phyloP scores from a whole-genome alignment of 2,797 vertebrate genomes.

The Psittacula echo region DNA sequence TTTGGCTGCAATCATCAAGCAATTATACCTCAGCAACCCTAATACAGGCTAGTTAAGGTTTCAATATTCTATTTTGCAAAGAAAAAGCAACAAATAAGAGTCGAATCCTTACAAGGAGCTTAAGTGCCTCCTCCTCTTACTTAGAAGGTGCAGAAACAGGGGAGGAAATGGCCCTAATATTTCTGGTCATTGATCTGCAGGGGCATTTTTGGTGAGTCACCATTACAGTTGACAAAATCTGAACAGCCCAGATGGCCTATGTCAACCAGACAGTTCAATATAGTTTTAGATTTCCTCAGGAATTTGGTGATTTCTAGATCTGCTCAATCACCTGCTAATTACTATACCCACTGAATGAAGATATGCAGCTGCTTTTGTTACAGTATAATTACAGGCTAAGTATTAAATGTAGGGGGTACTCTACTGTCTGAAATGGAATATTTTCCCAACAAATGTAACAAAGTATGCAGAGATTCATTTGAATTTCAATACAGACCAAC shows the following conservation, averaged over 20 bases:
- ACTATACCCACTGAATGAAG: not conserved
- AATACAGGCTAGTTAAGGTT: not conserved
- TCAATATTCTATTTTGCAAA: not conserved
- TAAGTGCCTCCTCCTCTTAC: accelerated
- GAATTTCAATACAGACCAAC: not conserved
- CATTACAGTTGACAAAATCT: not conserved
- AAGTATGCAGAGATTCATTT: not conserved
- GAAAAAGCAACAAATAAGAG: not conserved
- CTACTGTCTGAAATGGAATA: slow-evolving; percentile 25
- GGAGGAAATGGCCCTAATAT: not conserved
- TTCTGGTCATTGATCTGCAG: not conserved
- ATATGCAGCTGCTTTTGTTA: slow-evolving; percentile 15
- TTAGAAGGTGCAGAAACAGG: not conserved
- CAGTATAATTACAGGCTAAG: slow-evolving; percentile 28
- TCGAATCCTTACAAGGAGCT: not conserved
- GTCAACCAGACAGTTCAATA: not conserved
- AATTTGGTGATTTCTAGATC: slow-evolving; percentile 23
- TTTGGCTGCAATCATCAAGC: not conserved
- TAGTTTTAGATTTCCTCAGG: not conserved
- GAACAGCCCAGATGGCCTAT: not conserved
- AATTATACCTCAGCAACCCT: not conserved
- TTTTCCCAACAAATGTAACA: slow-evolving; percentile 47
- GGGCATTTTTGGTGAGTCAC: not conserved
- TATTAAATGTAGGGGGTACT: slow-evolving; percentile 10
- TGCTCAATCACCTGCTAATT: slow-evolving; percentile 30